Evolutionary conservation across 2,888 invertebrate genomes (phyloP).

Genomic region (Andrena marginata): DNA sequence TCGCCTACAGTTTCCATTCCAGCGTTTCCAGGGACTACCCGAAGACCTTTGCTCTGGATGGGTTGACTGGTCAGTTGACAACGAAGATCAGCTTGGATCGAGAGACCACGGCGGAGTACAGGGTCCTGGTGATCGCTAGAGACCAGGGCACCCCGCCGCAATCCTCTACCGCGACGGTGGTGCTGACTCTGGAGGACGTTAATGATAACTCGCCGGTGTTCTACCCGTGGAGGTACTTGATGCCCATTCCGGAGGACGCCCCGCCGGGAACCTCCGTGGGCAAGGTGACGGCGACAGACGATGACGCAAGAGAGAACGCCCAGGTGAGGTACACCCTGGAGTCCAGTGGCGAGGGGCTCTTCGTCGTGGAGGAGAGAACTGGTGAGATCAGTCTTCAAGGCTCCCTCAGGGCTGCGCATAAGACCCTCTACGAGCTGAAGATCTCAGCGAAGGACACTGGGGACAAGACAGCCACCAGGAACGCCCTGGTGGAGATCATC

Average conservation of each 20-base stretch:
- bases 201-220: conserved; percentile 97
- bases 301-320: conserved; percentile 95
- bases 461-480: conserved; percentile 89
- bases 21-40: conserved; percentile 92
- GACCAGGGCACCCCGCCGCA: conserved; percentile 97
- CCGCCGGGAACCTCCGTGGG: conserved; percentile 89
- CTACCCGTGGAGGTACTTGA: conserved; percentile 95
- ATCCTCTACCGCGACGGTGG: conserved; percentile 95
- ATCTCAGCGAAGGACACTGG: conserved; percentile 94
- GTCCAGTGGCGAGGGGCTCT: conserved; percentile 92
- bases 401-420: conserved; percentile 88
- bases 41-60: conserved; percentile 93
- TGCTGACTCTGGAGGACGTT: conserved; percentile 92
- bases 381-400: conserved; percentile 91
- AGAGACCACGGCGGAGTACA: conserved; percentile 92
- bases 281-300: conserved; percentile 93
- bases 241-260: conserved; percentile 90
- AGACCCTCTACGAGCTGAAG: conserved; percentile 90
- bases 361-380: conserved; percentile 91
- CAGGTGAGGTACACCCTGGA: conserved; percentile 92
- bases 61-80: conserved; percentile 93
- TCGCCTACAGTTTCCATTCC: conserved; percentile 92
- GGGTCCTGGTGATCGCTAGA: conserved; percentile 93
- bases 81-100: conserved; percentile 92
- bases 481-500: conserved; percentile 93